Percentiles rank a stretch among this genome's conserved stretches.
Evolutionary conservation across 1,140 invertebrate genomes (phyloP).

Genomic region (Aphaenogaster floridana): DNA sequence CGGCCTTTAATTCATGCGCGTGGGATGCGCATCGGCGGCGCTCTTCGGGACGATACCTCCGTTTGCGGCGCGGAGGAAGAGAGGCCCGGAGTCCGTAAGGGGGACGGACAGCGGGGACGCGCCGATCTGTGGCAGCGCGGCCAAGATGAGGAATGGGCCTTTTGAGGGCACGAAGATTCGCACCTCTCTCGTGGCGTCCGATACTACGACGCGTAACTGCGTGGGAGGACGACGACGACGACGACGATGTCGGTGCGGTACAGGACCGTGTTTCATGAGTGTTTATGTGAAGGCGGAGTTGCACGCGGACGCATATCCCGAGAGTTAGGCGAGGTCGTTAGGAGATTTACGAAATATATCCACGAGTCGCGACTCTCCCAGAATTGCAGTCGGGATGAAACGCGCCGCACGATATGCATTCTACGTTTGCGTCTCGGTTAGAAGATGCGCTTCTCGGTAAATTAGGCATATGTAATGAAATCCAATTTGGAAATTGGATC

Average conservation of each 20-base stretch:
- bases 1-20: slow-evolving; percentile 82
- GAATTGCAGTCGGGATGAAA: neutral
- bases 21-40: slow-evolving; percentile 76
- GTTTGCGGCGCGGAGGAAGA: slow-evolving; percentile 7
- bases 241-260: neutral
- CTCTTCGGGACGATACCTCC: slow-evolving; percentile 57
- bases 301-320: neutral
- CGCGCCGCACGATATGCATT: neutral
- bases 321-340: slow-evolving; percentile 35
- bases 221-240: slow-evolving; percentile 36
- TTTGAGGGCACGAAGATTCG: slow-evolving; percentile 59
- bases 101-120: neutral
- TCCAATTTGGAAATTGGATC: neutral
- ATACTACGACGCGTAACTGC: slow-evolving; percentile 38
- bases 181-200: slow-evolving; percentile 58
- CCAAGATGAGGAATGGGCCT: slow-evolving; percentile 50
- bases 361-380: neutral
- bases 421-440: neutral
- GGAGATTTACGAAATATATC: slow-evolving; percentile 57
- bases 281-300: slow-evolving; percentile 44
- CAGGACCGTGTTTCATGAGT: slow-evolving; percentile 24
- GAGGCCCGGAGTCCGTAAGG: neutral
- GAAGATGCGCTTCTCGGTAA: neutral
- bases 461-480: neutral
- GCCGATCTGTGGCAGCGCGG: slow-evolving; percentile 35